Evolutionary conservation across 2,797 vertebrate species (phyloP).

Genomic region (Eulemur mongoz): DNA sequence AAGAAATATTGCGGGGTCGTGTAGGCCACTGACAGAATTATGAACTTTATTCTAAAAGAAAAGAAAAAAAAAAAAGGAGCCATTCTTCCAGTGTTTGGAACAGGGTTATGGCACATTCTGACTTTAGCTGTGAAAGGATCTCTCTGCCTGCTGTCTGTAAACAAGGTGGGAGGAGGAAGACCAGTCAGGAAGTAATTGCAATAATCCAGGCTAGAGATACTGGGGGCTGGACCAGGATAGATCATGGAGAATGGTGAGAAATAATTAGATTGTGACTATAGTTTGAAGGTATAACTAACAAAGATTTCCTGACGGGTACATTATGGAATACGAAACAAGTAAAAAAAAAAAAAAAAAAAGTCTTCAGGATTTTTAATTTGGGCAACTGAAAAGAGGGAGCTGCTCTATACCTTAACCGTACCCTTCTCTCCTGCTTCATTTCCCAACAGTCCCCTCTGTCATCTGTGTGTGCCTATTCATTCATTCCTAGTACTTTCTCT

Average conservation of each 20-base stretch:
- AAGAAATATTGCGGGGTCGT: background rate
- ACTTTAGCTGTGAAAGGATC: background rate
- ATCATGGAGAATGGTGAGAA: background rate
- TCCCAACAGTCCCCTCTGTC: background rate
- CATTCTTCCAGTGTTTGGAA: background rate
- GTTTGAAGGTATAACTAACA: background rate
- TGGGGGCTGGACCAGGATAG: background rate
- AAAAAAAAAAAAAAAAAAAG: background rate
- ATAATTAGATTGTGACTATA: background rate
- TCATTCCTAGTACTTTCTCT: background rate
- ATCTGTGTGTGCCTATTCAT: background rate
- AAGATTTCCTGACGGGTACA: background rate
- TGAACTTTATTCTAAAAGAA: background rate
- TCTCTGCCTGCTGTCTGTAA: background rate
- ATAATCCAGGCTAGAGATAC: background rate
- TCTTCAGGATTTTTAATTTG: background rate
- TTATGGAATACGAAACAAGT: background rate
- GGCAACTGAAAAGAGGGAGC: background rate
- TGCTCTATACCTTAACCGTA: fast-evolving
- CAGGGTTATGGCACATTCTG: background rate
- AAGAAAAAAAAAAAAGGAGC: background rate
- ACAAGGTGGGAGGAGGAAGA: background rate
- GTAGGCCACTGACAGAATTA: background rate
- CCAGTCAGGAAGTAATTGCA: background rate
- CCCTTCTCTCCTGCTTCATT: background rate